Percentiles rank a stretch among this genome's conserved stretches.
These are phyloP conservation scores for Musca vetustissima DNA, from an alignment of 1,140 invertebrate species.

Conservation along the genomic window DNA sequence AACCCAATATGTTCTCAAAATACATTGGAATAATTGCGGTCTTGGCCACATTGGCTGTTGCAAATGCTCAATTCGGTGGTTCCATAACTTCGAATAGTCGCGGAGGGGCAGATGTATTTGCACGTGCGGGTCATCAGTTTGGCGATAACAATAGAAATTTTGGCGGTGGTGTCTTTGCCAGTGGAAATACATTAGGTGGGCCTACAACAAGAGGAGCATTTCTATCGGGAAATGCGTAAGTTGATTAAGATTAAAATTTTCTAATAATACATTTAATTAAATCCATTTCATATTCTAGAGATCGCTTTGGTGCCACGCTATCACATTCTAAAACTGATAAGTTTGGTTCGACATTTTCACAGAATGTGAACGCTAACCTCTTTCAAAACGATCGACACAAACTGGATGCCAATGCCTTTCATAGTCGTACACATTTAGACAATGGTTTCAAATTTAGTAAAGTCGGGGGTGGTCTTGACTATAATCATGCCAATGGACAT, in stretches of 20 bases:
- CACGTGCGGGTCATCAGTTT: neutral
- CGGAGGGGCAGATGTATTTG: neutral
- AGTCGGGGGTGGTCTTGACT: constrained; percentile 40
- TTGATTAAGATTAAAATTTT: too few species aligned
- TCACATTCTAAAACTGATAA: neutral
- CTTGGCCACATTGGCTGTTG: too few species aligned
- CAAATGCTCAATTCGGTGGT: neutral
- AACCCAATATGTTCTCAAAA: too few species aligned
- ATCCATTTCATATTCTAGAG: neutral
- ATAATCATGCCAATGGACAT: constrained; percentile 33
- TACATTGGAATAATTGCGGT: too few species aligned
- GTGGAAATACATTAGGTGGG: neutral
- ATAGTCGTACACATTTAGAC: constrained; percentile 34
- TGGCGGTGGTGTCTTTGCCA: neutral
- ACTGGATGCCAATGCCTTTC: constrained; percentile 37
- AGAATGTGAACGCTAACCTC: neutral
- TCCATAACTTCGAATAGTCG: neutral
- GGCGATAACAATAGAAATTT: neutral
- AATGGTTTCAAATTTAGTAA: constrained; percentile 32
- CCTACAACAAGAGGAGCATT: neutral
- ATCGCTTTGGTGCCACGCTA: neutral
- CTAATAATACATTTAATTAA: too few species aligned
- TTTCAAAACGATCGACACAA: constrained; percentile 25
- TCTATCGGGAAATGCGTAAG: neutral
- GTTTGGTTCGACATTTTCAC: neutral